Conservation (phyloP, 2,113 vertebrate species). For the Camarhynchus parvulus region DNA sequence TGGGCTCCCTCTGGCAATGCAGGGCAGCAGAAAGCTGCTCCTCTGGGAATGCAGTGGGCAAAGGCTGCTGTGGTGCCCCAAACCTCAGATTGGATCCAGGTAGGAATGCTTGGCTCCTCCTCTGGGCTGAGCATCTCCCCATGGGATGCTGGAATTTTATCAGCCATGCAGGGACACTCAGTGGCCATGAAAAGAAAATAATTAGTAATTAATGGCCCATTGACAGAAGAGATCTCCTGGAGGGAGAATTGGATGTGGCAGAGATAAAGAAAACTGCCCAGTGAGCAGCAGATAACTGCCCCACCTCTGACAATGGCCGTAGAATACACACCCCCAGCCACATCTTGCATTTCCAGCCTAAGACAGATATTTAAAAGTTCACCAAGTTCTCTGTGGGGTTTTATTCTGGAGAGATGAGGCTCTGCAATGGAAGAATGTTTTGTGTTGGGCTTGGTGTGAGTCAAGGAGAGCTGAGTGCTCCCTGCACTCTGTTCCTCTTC, state of each 20-base stretch:
- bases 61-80: neutral
- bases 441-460: rapidly evolving
- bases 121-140: neutral
- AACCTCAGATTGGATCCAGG: neutral
- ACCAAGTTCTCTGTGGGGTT: neutral
- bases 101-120: neutral
- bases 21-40: neutral
- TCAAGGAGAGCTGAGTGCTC: neutral
- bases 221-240: too few relatives aligned
- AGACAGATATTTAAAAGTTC: neutral
- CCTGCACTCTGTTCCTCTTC: neutral
- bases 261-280: neutral
- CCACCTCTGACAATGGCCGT: neutral
- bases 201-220: too few relatives aligned
- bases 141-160: neutral
- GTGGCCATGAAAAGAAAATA: too few relatives aligned
- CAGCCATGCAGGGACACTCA: too few relatives aligned
- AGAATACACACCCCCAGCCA: neutral
- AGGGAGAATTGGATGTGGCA: too few relatives aligned
- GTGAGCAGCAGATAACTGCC: neutral
- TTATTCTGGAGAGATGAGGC: neutral
- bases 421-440: neutral
- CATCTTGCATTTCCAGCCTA: neutral
- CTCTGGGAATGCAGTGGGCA: neutral
- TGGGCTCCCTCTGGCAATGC: neutral